Evolutionary conservation across 2,113 vertebrate species (phyloP).

Genomic region (Chitala chitala): DNA sequence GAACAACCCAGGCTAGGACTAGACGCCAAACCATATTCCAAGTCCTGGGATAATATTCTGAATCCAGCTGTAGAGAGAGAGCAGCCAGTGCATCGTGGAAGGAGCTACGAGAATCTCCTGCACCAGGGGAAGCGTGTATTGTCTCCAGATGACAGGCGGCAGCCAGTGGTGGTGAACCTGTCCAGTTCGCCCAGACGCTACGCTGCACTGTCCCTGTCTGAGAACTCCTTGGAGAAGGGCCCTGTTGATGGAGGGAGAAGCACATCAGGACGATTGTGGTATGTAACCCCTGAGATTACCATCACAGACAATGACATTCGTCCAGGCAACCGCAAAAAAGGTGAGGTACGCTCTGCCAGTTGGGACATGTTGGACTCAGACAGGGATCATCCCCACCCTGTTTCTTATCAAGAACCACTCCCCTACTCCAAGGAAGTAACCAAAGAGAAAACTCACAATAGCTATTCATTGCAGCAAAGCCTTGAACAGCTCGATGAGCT

Average conservation of each 20-base stretch:
- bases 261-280: slow-evolving; percentile 72
- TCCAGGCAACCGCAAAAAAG: slow-evolving; percentile 55
- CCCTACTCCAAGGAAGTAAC: slow-evolving; percentile 37
- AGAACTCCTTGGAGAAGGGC: slow-evolving; percentile 79
- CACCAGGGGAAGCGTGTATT: slow-evolving; percentile 65
- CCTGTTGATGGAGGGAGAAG: slow-evolving; percentile 59
- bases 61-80: slow-evolving; percentile 66
- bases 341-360: slow-evolving; percentile 65
- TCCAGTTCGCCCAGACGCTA: slow-evolving; percentile 92
- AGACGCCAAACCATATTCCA: slow-evolving; percentile 81
- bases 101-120: slow-evolving; percentile 88
- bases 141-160: slow-evolving; percentile 67
- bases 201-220: slow-evolving; percentile 84
- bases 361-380: slow-evolving; percentile 64
- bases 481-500: slow-evolving; percentile 90
- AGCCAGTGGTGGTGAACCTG: slow-evolving; percentile 85
- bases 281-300: slow-evolving; percentile 90
- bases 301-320: slow-evolving; percentile 92
- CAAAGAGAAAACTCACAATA: slow-evolving; percentile 61
- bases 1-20: slow-evolving; percentile 65
- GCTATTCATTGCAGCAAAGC: slow-evolving; percentile 79
- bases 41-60: slow-evolving; percentile 94
- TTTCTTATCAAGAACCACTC: slow-evolving; percentile 41
- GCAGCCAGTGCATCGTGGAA: slow-evolving; percentile 72
- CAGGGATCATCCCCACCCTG: slow-evolving; percentile 42